phyloP scores from a whole-genome alignment of 2,113 vertebrate species.

The Halichoeres trimaculatus region DNA sequence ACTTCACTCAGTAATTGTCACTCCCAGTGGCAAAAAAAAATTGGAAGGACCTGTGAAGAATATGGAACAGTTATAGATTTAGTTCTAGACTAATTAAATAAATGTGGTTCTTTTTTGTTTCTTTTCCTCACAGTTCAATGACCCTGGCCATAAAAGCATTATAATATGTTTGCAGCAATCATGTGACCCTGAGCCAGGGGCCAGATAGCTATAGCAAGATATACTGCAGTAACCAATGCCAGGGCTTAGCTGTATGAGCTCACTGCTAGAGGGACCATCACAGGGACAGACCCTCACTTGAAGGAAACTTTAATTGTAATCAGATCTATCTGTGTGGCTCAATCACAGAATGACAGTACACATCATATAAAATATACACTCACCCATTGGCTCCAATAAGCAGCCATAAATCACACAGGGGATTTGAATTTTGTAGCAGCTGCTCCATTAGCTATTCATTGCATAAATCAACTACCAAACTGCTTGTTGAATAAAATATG shows the following conservation, averaged over 20 bases:
- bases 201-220: slow-evolving; percentile 38
- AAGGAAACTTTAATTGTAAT: slow-evolving; percentile 60
- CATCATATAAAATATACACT: slow-evolving; percentile 32
- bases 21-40: no score
- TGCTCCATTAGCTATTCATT: slow-evolving; percentile 74
- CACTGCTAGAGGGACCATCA: slow-evolving; percentile 46
- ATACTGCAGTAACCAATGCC: slow-evolving; percentile 45
- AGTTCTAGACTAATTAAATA: no score
- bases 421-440: slow-evolving; percentile 63
- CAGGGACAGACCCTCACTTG: slow-evolving; percentile 47
- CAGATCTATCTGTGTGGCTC: slow-evolving; percentile 62
- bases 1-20: no score
- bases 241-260: slow-evolving; percentile 34
- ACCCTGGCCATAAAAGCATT: no score
- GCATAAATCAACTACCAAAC: slow-evolving; percentile 74
- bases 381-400: slow-evolving; percentile 41
- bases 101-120: no score
- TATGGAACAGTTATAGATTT: no score
- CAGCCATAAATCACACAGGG: slow-evolving; percentile 61
- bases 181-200: slow-evolving; percentile 33
- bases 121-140: no score
- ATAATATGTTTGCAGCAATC: slow-evolving; percentile 23
- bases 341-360: slow-evolving; percentile 39
- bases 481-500: slow-evolving; percentile 76
- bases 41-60: no score